A percentile compares a stretch with the other conserved stretches of the same genome.
Evolutionary conservation across 2,888 invertebrate genomes (phyloP).

Genomic region (Agrochola circellaris): DNA sequence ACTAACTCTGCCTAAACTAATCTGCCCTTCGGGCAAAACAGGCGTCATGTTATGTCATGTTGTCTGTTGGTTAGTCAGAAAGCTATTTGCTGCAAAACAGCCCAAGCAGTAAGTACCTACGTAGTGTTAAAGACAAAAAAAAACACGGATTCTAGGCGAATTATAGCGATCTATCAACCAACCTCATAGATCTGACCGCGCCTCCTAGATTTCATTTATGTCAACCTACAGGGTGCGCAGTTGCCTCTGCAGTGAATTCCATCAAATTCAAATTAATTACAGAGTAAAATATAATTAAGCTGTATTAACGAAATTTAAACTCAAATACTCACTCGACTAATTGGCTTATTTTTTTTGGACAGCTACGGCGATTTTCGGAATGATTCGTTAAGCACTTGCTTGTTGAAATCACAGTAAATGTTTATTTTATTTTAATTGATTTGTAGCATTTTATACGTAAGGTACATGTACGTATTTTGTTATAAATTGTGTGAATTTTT

Average conservation of each 20-base stretch:
- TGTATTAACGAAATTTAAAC: background rate
- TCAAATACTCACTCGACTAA: background rate
- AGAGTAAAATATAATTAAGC: constrained; percentile 1
- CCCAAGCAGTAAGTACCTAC: too few species aligned
- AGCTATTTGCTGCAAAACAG: too few species aligned
- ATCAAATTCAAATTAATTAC: constrained; percentile 1
- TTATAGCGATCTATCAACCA: background rate
- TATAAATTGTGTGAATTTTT: background rate
- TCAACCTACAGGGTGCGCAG: background rate
- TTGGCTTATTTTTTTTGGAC: background rate
- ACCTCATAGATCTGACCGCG: background rate
- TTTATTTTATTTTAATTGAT: background rate
- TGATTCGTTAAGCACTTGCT: background rate
- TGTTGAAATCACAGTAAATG: background rate
- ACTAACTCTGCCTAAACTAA: background rate
- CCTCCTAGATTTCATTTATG: background rate
- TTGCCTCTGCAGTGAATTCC: background rate
- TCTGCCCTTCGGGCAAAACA: background rate
- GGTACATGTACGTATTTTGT: background rate
- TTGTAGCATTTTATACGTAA: background rate
- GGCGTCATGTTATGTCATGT: background rate
- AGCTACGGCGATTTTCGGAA: background rate
- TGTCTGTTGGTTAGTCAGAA: background rate
- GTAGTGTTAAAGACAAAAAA: too few species aligned
- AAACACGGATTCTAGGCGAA: background rate